These are phyloP conservation scores for Rhodinocichla rosea DNA, from an alignment of 2,113 vertebrate species.

Conservation along the genomic window DNA sequence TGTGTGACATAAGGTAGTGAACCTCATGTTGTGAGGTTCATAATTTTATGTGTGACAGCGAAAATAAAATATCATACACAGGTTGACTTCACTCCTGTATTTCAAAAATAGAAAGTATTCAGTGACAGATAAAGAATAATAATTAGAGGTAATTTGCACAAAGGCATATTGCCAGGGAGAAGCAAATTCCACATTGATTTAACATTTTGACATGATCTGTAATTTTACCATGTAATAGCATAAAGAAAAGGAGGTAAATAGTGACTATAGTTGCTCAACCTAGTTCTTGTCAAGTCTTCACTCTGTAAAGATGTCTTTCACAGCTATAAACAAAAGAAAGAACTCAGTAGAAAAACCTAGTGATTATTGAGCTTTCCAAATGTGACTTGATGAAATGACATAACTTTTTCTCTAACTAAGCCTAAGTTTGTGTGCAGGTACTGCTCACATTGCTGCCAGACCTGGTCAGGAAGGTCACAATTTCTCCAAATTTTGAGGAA, in stretches of 20 bases:
- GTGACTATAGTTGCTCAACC: background rate
- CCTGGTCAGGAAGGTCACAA: background rate
- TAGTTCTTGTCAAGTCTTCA: background rate
- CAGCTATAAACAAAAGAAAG: background rate
- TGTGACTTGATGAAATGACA: background rate
- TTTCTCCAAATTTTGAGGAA: background rate
- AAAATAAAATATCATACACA: background rate
- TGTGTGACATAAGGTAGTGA: background rate
- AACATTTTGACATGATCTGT: constrained; percentile 22
- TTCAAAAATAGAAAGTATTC: background rate
- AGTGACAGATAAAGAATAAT: background rate
- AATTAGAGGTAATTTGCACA: constrained; percentile 10
- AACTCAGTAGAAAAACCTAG: background rate
- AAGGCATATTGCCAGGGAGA: constrained; percentile 7
- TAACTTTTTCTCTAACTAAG: background rate
- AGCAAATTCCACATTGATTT: background rate
- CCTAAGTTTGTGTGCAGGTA: background rate
- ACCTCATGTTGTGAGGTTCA: too few species aligned
- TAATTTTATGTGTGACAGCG: background rate
- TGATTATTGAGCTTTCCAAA: background rate
- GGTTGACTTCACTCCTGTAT: background rate
- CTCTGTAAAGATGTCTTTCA: background rate
- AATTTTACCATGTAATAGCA: background rate
- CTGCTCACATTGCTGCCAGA: background rate
- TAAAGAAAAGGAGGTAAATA: background rate